Conservation (phyloP, 2,888 invertebrate species). For the Drosophila siamana region DNA sequence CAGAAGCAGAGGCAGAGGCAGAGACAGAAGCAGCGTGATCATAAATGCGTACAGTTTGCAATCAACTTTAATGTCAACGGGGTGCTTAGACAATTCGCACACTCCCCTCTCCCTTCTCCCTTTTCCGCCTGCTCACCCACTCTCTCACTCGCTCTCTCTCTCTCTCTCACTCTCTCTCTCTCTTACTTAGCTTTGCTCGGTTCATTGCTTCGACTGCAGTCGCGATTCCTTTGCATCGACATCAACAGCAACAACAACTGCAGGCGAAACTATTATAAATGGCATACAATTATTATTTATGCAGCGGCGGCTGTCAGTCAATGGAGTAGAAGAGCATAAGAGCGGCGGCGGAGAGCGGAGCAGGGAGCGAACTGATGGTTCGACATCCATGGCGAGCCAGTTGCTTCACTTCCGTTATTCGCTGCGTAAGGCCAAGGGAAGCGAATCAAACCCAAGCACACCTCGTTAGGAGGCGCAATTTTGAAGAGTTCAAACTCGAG, state of each 20-base stretch:
- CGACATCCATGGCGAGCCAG: slow-evolving; percentile 38
- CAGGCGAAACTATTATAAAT: slow-evolving; percentile 67
- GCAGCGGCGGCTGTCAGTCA: slow-evolving; percentile 56
- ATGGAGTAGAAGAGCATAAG: slow-evolving; percentile 35
- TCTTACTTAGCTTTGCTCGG: slow-evolving; percentile 25
- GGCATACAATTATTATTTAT: slow-evolving; percentile 74
- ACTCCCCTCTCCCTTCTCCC: slow-evolving; percentile 10
- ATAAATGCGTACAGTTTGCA: slow-evolving; percentile 80
- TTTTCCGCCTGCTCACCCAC: background rate
- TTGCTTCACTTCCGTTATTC: slow-evolving; percentile 50
- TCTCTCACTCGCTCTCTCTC: background rate
- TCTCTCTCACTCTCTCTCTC: background rate
- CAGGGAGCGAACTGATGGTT: slow-evolving; percentile 9
- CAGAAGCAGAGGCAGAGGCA: too few species aligned
- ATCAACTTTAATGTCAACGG: slow-evolving; percentile 75
- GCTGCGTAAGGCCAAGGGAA: slow-evolving; percentile 24
- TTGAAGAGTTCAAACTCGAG: background rate
- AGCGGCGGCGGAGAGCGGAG: background rate
- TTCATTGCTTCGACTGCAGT: slow-evolving; percentile 55
- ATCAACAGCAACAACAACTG: too few species aligned
- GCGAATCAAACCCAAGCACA: slow-evolving; percentile 4
- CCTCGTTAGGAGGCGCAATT: background rate
- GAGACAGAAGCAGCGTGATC: slow-evolving; percentile 35
- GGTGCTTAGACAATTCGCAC: slow-evolving; percentile 53
- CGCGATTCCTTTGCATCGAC: slow-evolving; percentile 53